Evolutionary conservation across 2,797 vertebrate genomes (phyloP), one percentile per base, ranked within the genome.

Genomic region (Mus caroli): DNA sequence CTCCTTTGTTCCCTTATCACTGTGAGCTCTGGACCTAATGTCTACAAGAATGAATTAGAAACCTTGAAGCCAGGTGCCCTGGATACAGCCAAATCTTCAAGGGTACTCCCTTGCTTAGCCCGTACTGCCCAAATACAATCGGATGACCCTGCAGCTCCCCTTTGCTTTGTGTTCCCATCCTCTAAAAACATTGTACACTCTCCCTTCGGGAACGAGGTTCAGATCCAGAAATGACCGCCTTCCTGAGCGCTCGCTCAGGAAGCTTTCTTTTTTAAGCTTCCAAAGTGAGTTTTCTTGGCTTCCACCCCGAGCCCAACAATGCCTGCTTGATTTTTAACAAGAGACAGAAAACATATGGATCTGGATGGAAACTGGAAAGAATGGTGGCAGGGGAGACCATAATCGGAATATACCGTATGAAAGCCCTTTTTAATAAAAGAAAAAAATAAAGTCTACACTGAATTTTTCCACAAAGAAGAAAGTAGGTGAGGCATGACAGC

Each of bases 381-480:
- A 1, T 40, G 17, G 2, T 6, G 13, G n/a, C 15, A 34, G 10
- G 40, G 60, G 11, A 85, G 62, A n/a, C 43, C 19, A 50, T 50
- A 52, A 50, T n/a, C 28, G 50, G 28, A 50, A 34, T 46, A 67
- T 24, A 60, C 9, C 28, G 22, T 26, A 60, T 82, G 17, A 46
- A 46, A 46, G 50, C 10, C 50, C 82, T 85, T 24, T 34, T 50
- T 12, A 84, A 84, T 67, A 50, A 85, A 85, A 67, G 28, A 84
- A 84, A n/a, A 84, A 34, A 34, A 84, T 22, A 50, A 67, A 85
- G 67, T 89, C 58, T 94, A 15, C 17, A 14, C 17, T 87, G 12
- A 96, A 58, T 11, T 62, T 96, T 80, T 79, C 40, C 46, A 62
- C 43, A 69, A 94, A 88, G 80, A 71, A 84, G 22, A 73, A 67